Evolutionary conservation across 2,888 invertebrate genomes (phyloP).

Genomic region (Lepas anatifera): DNA sequence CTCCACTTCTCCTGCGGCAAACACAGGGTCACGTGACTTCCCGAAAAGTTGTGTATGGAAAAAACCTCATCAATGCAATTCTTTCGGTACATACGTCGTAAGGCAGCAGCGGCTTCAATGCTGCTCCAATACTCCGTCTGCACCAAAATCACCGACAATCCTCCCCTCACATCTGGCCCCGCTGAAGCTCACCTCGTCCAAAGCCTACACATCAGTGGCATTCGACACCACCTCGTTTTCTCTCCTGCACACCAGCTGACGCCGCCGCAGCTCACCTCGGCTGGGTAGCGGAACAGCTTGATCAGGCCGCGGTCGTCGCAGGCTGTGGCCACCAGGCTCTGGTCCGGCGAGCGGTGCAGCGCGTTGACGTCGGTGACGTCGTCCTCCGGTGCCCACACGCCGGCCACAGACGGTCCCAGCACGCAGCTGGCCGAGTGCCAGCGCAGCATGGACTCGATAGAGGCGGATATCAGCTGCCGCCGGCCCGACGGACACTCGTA

Average conservation of each 20-base stretch:
- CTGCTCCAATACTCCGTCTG: no score
- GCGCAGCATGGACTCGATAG: constrained; percentile 26
- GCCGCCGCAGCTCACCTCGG: constrained; percentile 29
- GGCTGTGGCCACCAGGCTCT: constrained; percentile 33
- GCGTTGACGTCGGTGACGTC: constrained; percentile 38
- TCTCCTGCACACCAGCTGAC: not conserved
- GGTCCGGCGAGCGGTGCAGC: constrained; percentile 28
- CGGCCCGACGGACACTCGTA: constrained; percentile 38
- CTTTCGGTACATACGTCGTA: no score
- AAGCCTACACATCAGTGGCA: no score
- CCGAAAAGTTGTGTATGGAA: no score
- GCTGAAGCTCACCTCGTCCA: no score
- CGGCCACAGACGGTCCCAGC: constrained; percentile 34
- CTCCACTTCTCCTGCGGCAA: not conserved
- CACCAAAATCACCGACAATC: no score
- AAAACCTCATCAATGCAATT: no score
- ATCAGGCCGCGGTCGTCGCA: constrained; percentile 37
- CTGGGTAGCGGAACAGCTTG: constrained; percentile 37
- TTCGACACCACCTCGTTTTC: no score
- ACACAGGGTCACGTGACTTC: not conserved
- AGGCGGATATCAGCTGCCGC: constrained; percentile 27
- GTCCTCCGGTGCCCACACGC: constrained; percentile 37
- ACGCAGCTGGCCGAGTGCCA: constrained; percentile 29
- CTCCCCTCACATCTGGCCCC: no score
- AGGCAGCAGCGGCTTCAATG: no score